Conservation (phyloP, 2,888 invertebrate genomes). For the Desoria tigrina region DNA sequence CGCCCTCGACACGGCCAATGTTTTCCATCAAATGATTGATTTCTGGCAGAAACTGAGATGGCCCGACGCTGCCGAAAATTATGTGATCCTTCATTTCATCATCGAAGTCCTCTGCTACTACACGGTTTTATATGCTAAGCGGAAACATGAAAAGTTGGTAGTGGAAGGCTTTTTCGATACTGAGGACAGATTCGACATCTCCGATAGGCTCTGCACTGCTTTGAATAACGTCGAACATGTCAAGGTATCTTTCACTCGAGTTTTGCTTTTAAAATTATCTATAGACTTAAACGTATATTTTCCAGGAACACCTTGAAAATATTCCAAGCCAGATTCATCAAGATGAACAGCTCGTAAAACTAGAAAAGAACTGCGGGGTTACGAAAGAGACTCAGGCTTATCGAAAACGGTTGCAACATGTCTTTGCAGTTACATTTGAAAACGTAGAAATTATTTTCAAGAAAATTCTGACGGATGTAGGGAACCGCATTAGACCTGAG, state of each 20-base stretch:
- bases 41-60: slow-evolving; percentile 50
- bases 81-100: slow-evolving; percentile 46
- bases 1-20: slow-evolving; percentile 47
- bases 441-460: slow-evolving; percentile 42
- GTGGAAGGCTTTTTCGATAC: slow-evolving; percentile 52
- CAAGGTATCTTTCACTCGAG: slow-evolving; percentile 31
- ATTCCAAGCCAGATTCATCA: slow-evolving; percentile 40
- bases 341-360: slow-evolving; percentile 27
- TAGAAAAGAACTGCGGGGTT: slow-evolving; percentile 41
- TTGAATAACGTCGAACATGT: slow-evolving; percentile 51
- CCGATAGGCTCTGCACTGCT: slow-evolving; percentile 47
- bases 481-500: slow-evolving; percentile 39
- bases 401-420: slow-evolving; percentile 27
- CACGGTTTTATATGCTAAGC: slow-evolving; percentile 44
- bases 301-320: slow-evolving; percentile 37
- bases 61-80: slow-evolving; percentile 49
- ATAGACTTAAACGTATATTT: neutral
- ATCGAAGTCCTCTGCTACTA: slow-evolving; percentile 49
- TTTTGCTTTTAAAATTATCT: neutral
- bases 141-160: slow-evolving; percentile 45
- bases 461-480: slow-evolving; percentile 41
- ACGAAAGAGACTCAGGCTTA: slow-evolving; percentile 23
- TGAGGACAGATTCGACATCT: slow-evolving; percentile 47
- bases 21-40: slow-evolving; percentile 42
- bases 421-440: slow-evolving; percentile 25